phyloP scores from a whole-genome alignment of 2,888 invertebrate genomes.

The Pediacus dermestoides region DNA sequence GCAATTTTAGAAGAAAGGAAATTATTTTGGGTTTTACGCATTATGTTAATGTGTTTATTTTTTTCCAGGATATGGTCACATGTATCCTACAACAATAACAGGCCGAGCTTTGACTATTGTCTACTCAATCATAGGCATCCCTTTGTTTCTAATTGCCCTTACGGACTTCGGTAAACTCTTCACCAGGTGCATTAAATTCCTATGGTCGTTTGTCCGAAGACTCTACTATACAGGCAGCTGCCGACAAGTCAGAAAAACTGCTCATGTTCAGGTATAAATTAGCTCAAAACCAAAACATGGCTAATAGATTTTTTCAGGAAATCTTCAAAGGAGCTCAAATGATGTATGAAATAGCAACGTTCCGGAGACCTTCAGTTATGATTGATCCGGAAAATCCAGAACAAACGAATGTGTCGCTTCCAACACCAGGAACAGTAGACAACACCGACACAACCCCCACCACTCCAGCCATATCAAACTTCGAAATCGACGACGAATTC shows the following conservation, averaged over 20 bases:
- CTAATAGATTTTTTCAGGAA: slow-evolving; percentile 58
- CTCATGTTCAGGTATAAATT: slow-evolving; percentile 63
- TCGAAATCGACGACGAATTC: slow-evolving; percentile 87
- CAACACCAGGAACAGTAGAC: slow-evolving; percentile 14
- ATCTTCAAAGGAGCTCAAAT: slow-evolving; percentile 80
- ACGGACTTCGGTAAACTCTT: slow-evolving; percentile 94
- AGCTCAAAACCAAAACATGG: not conserved
- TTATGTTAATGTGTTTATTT: slow-evolving; percentile 8
- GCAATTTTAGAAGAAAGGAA: not conserved
- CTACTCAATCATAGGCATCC: slow-evolving; percentile 94
- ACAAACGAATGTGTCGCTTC: slow-evolving; percentile 32
- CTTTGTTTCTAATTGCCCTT: slow-evolving; percentile 88
- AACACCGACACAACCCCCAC: slow-evolving; percentile 63
- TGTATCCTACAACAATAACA: slow-evolving; percentile 82
- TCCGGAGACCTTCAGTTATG: slow-evolving; percentile 64
- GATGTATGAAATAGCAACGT: slow-evolving; percentile 74
- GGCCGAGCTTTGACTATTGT: slow-evolving; percentile 87
- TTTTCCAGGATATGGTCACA: slow-evolving; percentile 90
- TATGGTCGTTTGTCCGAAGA: slow-evolving; percentile 82
- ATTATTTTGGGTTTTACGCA: slow-evolving; percentile 3
- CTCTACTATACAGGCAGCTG: slow-evolving; percentile 85
- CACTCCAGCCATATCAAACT: slow-evolving; percentile 74
- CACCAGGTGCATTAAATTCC: slow-evolving; percentile 83
- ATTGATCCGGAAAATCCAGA: slow-evolving; percentile 31
- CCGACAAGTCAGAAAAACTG: slow-evolving; percentile 69